Base-by-base conservation (phyloP, 2,113 vertebrate species). In the Garra rufa region DNA sequence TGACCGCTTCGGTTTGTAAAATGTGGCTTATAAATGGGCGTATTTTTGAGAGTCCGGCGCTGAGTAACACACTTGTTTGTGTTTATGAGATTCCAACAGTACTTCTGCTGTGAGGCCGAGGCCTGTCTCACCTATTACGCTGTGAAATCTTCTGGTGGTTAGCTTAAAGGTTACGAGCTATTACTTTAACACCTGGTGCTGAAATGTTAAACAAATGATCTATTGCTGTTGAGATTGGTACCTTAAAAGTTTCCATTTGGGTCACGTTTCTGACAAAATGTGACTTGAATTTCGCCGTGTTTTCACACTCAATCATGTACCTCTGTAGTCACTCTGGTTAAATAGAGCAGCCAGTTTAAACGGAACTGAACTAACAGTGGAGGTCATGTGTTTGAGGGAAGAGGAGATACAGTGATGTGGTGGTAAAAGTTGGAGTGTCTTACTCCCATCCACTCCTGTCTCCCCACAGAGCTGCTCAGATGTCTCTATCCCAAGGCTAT, bases 171-270 rank as follows among this genome's bases (percentile, higher is more conserved):
- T 82, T 87, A 63, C 69, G 30, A 82, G 44, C 55, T 82, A 77
- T 89, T 90, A 57, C 83, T 84, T 85, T 44, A 88, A 79, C 84
- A 81, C 76, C 83, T 85, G 65, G 80, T 82, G 86, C 82, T 90
- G 86, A 84, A 85, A 86, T 74, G 71, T 67, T 77, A 21, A 85
- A 84, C 83, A 84, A 89, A 81, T 83, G 63, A 61, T 87, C 69
- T 75, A 48, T 55, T 57, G 67, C 70, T 82, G 80, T 52, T 81
- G 81, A 83, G 59, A 80, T 67, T 44, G 50, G 65, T n/a, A 67
- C 61, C 63, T 19, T 46, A 38, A 48, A 70, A 24, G 41, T 73
- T 57, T 81, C 28, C 84, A 84, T 84, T 85, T 81, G 48, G 17
- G 28, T 84, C 30, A 81, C 70, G 28, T 34, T 85, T 71, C 69